Conservation (phyloP, 1,140 invertebrate species). For the Paracyclopina nana region DNA sequence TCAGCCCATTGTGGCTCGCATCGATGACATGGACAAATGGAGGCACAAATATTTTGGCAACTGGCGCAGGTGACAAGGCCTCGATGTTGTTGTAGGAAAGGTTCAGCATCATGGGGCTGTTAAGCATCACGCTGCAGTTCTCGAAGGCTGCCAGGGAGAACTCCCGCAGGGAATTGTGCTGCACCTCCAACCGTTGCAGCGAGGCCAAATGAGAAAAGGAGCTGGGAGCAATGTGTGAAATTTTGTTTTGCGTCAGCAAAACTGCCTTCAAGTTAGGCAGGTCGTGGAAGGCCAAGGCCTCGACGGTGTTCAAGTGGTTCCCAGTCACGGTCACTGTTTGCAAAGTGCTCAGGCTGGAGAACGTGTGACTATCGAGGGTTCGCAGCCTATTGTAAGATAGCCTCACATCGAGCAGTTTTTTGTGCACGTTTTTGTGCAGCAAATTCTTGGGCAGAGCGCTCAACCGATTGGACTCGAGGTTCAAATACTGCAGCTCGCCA, state of each 20-base stretch:
- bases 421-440: slow-evolving; percentile 43
- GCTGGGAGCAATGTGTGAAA: slow-evolving; percentile 24
- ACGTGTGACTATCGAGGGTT: slow-evolving; percentile 27
- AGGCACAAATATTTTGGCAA: slow-evolving; percentile 36
- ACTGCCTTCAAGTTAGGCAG: slow-evolving; percentile 44
- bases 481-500: slow-evolving; percentile 52
- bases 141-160: slow-evolving; percentile 54
- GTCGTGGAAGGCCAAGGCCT: slow-evolving; percentile 38
- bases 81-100: slow-evolving; percentile 49
- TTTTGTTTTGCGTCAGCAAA: slow-evolving; percentile 34
- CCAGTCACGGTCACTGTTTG: slow-evolving; percentile 46
- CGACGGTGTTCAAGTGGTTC: slow-evolving; percentile 41
- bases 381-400: slow-evolving; percentile 49
- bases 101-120: slow-evolving; percentile 40
- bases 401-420: slow-evolving; percentile 50
- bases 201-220: slow-evolving; percentile 45
- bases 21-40: slow-evolving; percentile 34
- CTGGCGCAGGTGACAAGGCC: background rate
- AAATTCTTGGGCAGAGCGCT: slow-evolving; percentile 25
- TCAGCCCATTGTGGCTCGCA: slow-evolving; percentile 28
- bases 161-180: slow-evolving; percentile 44
- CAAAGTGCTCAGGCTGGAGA: slow-evolving; percentile 23
- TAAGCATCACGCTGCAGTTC: slow-evolving; percentile 47
- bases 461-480: slow-evolving; percentile 54
- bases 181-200: slow-evolving; percentile 44